Base-by-base conservation (phyloP, 2,888 invertebrate species). In the Lycia hirtaria region DNA sequence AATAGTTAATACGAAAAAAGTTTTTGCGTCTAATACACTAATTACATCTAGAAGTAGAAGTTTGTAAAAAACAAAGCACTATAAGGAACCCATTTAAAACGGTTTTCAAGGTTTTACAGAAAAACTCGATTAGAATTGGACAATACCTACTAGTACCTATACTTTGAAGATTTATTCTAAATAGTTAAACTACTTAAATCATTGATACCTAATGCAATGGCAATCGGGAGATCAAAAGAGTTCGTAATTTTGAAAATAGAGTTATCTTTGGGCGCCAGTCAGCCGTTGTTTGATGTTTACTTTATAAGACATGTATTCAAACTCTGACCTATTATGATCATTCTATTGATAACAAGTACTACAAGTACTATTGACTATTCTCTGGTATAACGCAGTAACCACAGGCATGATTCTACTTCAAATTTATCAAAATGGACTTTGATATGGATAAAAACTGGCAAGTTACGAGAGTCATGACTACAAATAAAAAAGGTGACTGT, bases 61-160 rank as follows among this genome's bases (percentile, higher is more conserved):
- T 33, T 0, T 22, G 22, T 33, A 47, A 35, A 47, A 47, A 47
- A 47, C 35, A 47, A 47, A 35, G 47, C 33, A 26, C 35, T 47
- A 47, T 24, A 47, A 35, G 47, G 47, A 47, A 47, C 47, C 24
- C 6, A 22, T 37, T 47, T 47, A 47, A 47, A 24, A 33, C 12
- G 15, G 33, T 47, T 47, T 32, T 35, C 47, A 47, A 47, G 47
- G 47, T 47, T 35, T 35, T 24, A 33, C 22, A 17, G 33, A 47
- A 47, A 47, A 47, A 35, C 35, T 35, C n/a, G 20, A 47, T 47
- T 47, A 24, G 35, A 47, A 47, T 26, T 24, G 24, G 6, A 47
- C 47, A 35, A 37, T 26, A 47, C 35, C 17, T 40, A 40, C n/a
- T n/a, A n/a, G n/a, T n/a, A n/a, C 22, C 22, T 40, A 37, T 22